A percentile compares a stretch with the other conserved stretches of the same genome.
Evolutionary conservation across 2,113 vertebrate species (phyloP).

Genomic region (Cynocephalus volans): DNA sequence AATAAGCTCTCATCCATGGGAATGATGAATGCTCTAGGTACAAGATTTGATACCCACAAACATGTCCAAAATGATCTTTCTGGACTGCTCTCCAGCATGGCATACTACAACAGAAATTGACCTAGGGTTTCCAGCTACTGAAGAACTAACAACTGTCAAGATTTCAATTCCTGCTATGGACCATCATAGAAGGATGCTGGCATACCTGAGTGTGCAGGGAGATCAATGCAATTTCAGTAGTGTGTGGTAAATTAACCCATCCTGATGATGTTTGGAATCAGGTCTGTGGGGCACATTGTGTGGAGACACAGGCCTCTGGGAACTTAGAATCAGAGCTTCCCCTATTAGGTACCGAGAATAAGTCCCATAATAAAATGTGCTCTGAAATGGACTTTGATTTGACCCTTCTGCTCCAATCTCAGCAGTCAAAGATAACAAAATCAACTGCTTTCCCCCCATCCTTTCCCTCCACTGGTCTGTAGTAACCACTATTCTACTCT

Average conservation of each 20-base stretch:
- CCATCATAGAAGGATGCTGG: neutral
- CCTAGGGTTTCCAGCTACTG: too few relatives aligned
- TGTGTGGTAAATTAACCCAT: neutral
- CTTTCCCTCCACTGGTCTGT: too few relatives aligned
- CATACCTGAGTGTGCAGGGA: neutral
- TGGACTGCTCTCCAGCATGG: neutral
- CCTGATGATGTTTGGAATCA: neutral
- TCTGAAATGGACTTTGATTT: too few relatives aligned
- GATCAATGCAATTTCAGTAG: neutral
- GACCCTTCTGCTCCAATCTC: too few relatives aligned
- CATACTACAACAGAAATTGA: neutral
- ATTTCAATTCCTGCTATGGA: fast-evolving
- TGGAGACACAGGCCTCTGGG: fast-evolving
- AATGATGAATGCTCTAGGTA: neutral
- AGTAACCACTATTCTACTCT: too few relatives aligned
- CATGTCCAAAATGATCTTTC: neutral
- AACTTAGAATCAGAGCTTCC: neutral
- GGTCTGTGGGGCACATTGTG: neutral
- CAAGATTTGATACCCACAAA: neutral
- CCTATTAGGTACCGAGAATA: too few relatives aligned
- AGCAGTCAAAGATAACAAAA: too few relatives aligned
- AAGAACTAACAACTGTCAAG: too few relatives aligned
- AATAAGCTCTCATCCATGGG: neutral
- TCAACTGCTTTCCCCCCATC: too few relatives aligned
- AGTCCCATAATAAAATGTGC: too few relatives aligned